Conservation (phyloP, 2,888 invertebrate genomes). For the Machimus atricapillus region DNA sequence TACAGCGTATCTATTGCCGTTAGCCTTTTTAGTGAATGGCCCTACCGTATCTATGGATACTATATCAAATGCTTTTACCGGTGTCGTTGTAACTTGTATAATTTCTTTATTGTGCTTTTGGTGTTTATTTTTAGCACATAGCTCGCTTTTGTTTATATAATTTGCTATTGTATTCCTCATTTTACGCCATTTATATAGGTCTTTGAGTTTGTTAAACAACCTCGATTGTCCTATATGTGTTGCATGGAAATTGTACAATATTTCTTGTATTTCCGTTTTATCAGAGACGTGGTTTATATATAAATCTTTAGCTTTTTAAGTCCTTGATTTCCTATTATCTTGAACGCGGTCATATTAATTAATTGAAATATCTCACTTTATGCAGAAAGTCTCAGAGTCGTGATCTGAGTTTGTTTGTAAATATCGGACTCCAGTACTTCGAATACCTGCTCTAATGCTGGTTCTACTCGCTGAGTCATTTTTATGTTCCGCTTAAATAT, state of each 20-base stretch:
- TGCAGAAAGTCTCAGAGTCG: background rate
- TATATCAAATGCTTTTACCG: background rate
- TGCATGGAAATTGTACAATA: background rate
- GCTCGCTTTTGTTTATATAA: background rate
- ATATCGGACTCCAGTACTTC: background rate
- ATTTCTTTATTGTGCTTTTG: background rate
- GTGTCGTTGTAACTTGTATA: background rate
- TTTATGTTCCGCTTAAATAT: background rate
- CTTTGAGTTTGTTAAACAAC: background rate
- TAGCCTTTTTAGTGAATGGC: background rate
- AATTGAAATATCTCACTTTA: background rate
- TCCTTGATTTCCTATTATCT: background rate
- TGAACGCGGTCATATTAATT: background rate
- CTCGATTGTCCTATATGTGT: background rate
- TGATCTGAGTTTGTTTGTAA: background rate
- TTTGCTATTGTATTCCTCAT: background rate
- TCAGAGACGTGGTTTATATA: background rate
- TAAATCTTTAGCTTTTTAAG: background rate
- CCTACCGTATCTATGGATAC: background rate
- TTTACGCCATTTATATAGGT: background rate
- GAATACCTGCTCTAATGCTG: constrained; percentile 8
- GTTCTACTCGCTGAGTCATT: background rate
- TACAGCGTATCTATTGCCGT: background rate
- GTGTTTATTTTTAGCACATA: background rate
- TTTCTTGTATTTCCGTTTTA: background rate